phyloP scores from a whole-genome alignment of 2,797 vertebrate genomes.

The Ficedula albicollis region DNA sequence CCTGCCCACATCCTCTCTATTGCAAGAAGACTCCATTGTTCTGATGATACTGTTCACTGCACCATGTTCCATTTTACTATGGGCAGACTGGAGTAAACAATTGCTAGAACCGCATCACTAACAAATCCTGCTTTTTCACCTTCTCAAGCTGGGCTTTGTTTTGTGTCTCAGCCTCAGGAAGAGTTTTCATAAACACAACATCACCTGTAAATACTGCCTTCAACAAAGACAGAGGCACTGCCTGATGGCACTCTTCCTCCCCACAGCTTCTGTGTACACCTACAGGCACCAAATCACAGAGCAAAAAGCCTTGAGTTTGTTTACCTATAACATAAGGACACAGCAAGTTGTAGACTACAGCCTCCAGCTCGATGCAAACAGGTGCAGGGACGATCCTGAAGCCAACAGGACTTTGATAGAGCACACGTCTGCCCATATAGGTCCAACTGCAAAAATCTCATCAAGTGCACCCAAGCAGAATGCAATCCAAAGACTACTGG shows the following conservation, averaged over 20 bases:
- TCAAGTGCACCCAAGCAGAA: constrained; percentile 17
- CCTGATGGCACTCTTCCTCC: background rate
- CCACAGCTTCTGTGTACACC: accelerated
- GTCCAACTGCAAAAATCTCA: background rate
- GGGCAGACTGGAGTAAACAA: background rate
- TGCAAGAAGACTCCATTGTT: background rate
- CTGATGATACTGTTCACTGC: accelerated
- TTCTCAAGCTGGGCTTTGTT: background rate
- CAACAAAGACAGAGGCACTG: background rate
- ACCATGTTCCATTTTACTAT: background rate
- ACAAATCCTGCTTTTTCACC: background rate
- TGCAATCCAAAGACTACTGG: background rate
- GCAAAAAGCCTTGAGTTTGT: background rate
- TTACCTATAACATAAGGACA: background rate
- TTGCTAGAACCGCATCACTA: background rate
- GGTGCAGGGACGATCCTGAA: background rate
- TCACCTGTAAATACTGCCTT: background rate
- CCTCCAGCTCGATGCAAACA: background rate
- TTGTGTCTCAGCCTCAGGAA: background rate
- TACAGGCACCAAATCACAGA: background rate
- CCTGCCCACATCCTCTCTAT: background rate
- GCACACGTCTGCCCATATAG: constrained; percentile 49
- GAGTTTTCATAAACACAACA: background rate
- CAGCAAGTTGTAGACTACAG: background rate
- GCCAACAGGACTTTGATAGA: background rate